Conservation (phyloP, 2,113 vertebrate genomes). For the Brachyistius frenatus region DNA sequence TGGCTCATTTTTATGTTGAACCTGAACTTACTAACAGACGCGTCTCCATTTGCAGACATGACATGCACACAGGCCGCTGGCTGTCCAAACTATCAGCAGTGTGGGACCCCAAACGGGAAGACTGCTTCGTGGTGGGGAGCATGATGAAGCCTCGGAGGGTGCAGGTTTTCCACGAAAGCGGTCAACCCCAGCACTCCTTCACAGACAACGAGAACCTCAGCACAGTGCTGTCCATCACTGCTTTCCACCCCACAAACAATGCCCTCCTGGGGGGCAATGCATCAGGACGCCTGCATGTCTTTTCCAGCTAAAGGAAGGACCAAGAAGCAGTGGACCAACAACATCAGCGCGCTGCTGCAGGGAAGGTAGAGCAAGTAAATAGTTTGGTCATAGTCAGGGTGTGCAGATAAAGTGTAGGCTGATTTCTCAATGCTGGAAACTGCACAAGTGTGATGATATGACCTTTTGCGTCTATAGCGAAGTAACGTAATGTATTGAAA, state of each 20-base stretch:
- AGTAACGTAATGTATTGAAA: no score
- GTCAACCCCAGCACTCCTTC: constrained; percentile 82
- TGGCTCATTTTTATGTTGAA: no score
- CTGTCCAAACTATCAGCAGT: constrained; percentile 85
- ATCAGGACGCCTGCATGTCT: constrained; percentile 88
- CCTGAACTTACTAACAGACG: background rate
- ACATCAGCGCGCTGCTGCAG: background rate
- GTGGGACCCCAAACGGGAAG: constrained; percentile 92
- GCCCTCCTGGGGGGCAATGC: constrained; percentile 88
- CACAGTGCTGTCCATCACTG: constrained; percentile 86
- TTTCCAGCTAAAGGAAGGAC: constrained; percentile 71
- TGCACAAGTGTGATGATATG: background rate
- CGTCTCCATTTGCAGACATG: constrained; percentile 75
- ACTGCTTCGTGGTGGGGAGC: constrained; percentile 89
- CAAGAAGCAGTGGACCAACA: background rate
- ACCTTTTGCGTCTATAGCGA: background rate
- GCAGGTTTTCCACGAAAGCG: constrained; percentile 85
- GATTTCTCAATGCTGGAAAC: background rate
- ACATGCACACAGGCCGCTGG: constrained; percentile 87
- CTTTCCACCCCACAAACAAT: constrained; percentile 85
- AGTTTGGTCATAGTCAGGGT: background rate
- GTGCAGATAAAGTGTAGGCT: background rate
- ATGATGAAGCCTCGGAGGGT: constrained; percentile 81
- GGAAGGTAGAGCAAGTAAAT: background rate
- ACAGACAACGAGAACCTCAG: constrained; percentile 70